Percentiles rank a stretch among this genome's conserved stretches.
These are phyloP conservation scores for Procambarus clarkii DNA, from an alignment of 1,140 invertebrate species.

Conservation along the genomic window DNA sequence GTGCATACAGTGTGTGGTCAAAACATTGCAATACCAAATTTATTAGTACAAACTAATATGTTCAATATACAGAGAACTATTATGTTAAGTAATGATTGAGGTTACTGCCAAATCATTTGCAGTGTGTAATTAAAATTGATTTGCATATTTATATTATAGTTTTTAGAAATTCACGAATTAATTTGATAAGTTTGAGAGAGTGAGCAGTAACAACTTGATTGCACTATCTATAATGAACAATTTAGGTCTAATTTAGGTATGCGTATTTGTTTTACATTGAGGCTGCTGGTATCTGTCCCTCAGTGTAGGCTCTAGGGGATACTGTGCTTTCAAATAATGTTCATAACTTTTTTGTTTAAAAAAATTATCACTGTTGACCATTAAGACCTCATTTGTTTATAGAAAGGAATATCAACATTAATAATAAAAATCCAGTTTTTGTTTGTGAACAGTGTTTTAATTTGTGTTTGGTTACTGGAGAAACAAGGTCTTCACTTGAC, in stretches of 20 bases:
- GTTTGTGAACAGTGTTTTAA: conserved; percentile 7
- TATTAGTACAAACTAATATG: neutral
- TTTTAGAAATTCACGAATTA: neutral
- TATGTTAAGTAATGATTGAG: neutral
- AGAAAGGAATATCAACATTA: neutral
- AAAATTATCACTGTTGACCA: neutral
- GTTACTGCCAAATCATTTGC: neutral
- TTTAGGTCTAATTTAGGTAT: neutral
- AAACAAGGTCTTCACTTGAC: conserved; percentile 18
- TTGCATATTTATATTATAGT: neutral
- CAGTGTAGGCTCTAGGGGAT: conserved; percentile 32
- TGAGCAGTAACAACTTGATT: conserved; percentile 24
- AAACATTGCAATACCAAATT: neutral
- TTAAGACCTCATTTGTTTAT: conserved; percentile 33
- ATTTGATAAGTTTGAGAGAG: neutral
- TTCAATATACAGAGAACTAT: neutral
- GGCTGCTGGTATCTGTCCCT: conserved; percentile 36
- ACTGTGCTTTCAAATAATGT: conserved; percentile 16
- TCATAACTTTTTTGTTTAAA: neutral
- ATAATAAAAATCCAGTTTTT: neutral
- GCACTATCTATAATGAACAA: neutral
- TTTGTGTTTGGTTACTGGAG: neutral
- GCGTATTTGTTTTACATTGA: conserved; percentile 18
- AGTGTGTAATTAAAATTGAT: neutral
- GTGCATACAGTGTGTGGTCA: neutral